phyloP scores from a whole-genome alignment of 2,113 vertebrate species.

The Lampris megalopsis region DNA sequence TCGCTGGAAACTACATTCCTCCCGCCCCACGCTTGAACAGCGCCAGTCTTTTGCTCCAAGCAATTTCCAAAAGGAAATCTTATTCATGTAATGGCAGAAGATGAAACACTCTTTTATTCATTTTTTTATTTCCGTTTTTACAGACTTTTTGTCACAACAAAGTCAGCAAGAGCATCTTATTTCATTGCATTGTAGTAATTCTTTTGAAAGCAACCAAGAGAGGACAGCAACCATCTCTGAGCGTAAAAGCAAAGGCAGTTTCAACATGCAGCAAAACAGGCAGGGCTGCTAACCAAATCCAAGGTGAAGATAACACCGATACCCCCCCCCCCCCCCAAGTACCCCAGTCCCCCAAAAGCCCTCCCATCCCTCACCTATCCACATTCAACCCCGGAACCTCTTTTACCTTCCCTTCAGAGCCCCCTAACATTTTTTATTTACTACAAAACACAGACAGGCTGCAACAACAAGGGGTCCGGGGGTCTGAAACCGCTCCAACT shows the following conservation, averaged over 20 bases:
- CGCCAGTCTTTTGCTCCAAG: too few relatives aligned
- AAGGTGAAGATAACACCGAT: slow-evolving; percentile 46
- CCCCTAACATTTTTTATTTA: slow-evolving; percentile 14
- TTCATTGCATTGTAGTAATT: slow-evolving; percentile 63
- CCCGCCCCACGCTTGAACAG: too few relatives aligned
- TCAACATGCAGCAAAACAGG: slow-evolving; percentile 79
- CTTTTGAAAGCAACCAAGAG: slow-evolving; percentile 74
- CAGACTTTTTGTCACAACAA: slow-evolving; percentile 83
- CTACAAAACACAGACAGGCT: slow-evolving; percentile 57
- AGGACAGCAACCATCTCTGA: slow-evolving; percentile 65
- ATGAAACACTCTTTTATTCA: slow-evolving; percentile 12
- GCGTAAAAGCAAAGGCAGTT: slow-evolving; percentile 75
- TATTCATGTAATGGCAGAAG: not conserved
- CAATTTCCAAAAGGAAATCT: not conserved
- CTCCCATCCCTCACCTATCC: slow-evolving; percentile 2
- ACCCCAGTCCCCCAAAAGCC: too few relatives aligned
- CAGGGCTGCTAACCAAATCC: slow-evolving; percentile 58
- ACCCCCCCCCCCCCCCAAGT: slow-evolving; percentile 10
- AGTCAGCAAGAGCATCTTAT: slow-evolving; percentile 77
- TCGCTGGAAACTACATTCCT: too few relatives aligned
- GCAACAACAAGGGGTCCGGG: slow-evolving; percentile 33
- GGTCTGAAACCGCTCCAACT: slow-evolving; percentile 46
- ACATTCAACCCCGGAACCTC: slow-evolving; percentile 37
- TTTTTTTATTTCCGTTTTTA: slow-evolving; percentile 78
- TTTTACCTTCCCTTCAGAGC: slow-evolving; percentile 25